Conservation (phyloP, 2,113 vertebrate species). For the Harpagus bidentatus region DNA sequence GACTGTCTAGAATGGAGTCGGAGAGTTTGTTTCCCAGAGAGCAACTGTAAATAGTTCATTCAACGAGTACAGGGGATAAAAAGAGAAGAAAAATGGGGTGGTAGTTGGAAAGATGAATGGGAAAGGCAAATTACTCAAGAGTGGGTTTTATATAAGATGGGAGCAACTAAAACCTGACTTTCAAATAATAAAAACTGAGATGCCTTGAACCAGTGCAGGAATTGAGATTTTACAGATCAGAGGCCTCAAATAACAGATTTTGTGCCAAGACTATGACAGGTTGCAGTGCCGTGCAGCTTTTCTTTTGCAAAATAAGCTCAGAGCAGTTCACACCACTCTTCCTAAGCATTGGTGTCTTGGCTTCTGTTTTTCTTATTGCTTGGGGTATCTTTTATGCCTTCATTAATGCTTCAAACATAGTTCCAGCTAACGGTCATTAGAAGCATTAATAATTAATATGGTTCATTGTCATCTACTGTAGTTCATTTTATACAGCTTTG, state of each 20-base stretch:
- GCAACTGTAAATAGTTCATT: not conserved
- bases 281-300: not conserved
- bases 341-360: not conserved
- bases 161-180: not conserved
- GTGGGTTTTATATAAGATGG: not conserved
- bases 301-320: not conserved
- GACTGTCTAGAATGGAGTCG: not conserved
- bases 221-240: not conserved
- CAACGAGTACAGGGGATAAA: not conserved
- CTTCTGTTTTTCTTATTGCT: not conserved
- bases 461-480: not conserved
- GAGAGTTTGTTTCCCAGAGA: not conserved
- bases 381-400: not conserved
- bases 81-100: not conserved
- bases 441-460: not conserved
- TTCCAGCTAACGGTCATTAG: not conserved
- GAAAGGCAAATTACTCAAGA: not conserved
- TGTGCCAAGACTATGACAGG: not conserved
- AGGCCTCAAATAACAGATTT: not conserved
- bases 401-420: not conserved
- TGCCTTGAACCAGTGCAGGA: not conserved
- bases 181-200: not conserved
- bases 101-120: not conserved
- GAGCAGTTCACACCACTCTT: not conserved
- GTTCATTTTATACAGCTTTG: not conserved